phyloP scores from a whole-genome alignment of 2,888 invertebrate genomes.

The Trachelus stipa region DNA sequence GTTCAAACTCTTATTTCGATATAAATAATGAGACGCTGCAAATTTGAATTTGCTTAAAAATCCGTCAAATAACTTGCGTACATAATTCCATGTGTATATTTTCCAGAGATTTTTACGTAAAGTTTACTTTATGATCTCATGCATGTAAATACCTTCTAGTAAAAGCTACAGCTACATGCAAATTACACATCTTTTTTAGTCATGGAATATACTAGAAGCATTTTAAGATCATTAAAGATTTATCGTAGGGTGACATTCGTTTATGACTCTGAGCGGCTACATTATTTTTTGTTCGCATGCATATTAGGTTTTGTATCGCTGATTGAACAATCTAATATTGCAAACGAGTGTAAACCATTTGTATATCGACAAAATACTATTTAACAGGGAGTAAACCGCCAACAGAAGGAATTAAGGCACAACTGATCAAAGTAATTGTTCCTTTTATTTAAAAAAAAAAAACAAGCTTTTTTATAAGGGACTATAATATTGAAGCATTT shows the following conservation, averaged over 20 bases:
- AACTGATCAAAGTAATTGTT: not conserved
- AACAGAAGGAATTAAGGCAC: not conserved
- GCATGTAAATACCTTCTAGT: not conserved
- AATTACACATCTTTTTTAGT: not conserved
- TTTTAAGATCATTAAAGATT: not conserved
- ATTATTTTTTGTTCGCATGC: not conserved
- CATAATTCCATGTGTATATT: not conserved
- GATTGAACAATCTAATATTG: not conserved
- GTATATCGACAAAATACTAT: too few species aligned
- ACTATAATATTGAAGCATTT: not conserved
- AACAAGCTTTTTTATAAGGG: not conserved
- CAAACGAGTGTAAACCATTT: too few species aligned
- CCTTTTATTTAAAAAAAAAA: not conserved
- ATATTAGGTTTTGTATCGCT: not conserved
- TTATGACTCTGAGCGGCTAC: not conserved
- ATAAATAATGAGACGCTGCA: not conserved
- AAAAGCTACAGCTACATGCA: not conserved
- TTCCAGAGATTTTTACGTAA: not conserved
- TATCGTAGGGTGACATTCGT: not conserved
- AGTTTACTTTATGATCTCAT: not conserved
- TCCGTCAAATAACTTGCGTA: not conserved
- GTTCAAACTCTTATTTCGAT: too few species aligned
- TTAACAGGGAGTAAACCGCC: not conserved
- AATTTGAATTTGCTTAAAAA: not conserved
- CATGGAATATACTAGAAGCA: slow-evolving; percentile 8